Percentiles rank a stretch among this genome's conserved stretches.
Conservation (phyloP, 2,113 vertebrate genomes). For the Amia ocellicauda region DNA sequence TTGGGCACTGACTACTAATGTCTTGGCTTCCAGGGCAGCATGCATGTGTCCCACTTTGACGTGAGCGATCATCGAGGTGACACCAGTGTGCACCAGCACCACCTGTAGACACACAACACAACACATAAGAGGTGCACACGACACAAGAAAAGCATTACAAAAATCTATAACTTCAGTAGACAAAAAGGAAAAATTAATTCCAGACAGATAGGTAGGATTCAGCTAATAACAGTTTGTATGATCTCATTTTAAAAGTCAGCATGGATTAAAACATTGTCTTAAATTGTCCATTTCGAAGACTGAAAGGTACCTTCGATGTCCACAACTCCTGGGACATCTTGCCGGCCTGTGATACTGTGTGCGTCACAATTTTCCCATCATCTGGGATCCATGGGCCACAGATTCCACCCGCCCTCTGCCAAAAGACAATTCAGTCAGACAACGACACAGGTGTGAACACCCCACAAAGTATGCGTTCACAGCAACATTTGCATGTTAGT, state of each 20-base stretch:
- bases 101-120: conserved; percentile 54
- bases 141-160: neutral
- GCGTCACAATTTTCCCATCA: conserved; percentile 69
- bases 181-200: neutral
- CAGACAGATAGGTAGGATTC: neutral
- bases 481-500: no score
- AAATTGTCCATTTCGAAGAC: neutral
- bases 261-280: no score
- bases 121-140: neutral
- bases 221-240: neutral
- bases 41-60: conserved; percentile 68
- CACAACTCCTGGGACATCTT: conserved; percentile 66
- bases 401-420: conserved; percentile 58
- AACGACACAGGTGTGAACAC: no score
- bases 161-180: neutral
- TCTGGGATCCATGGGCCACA: conserved; percentile 73
- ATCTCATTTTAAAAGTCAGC: no score
- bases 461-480: no score
- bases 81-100: conserved; percentile 61
- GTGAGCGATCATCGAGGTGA: conserved; percentile 69
- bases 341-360: conserved; percentile 67
- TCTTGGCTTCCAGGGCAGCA: conserved; percentile 64
- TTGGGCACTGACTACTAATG: conserved; percentile 62
- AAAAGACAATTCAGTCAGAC: conserved; percentile 12
- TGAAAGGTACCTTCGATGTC: conserved; percentile 60